These are phyloP conservation scores for Brachymystax lenok DNA, from an alignment of 2,797 vertebrate genomes.

Conservation along the genomic window DNA sequence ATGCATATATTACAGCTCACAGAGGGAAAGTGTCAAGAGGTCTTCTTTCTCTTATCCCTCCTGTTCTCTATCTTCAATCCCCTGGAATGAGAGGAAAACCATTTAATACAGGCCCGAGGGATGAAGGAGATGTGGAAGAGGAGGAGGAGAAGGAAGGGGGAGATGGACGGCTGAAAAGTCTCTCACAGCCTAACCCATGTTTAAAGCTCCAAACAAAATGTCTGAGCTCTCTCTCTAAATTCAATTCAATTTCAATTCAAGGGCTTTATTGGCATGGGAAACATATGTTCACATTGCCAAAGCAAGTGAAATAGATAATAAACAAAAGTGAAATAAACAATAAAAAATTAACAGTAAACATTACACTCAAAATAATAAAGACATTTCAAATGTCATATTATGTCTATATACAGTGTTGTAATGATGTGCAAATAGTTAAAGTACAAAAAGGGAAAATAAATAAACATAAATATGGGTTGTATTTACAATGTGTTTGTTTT, in stretches of 20 bases:
- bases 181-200: constrained; percentile 37
- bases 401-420: no score
- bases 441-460: no score
- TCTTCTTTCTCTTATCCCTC: constrained; percentile 35
- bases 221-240: constrained; percentile 51
- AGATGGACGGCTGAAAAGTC: constrained; percentile 6
- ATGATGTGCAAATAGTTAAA: no score
- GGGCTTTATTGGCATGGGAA: no score
- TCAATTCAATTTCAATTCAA: not conserved
- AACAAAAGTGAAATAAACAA: no score
- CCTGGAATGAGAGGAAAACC: constrained; percentile 44
- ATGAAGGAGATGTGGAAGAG: not conserved
- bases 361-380: constrained; percentile 29
- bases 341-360: constrained; percentile 36
- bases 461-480: no score
- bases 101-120: constrained; percentile 42
- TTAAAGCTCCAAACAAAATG: constrained; percentile 64
- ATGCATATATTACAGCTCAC: constrained; percentile 71
- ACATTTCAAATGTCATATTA: no score
- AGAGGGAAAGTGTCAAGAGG: constrained; percentile 47
- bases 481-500: no score
- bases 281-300: no score
- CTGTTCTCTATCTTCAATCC: constrained; percentile 36
- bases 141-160: not conserved
- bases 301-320: no score